Percentiles rank a stretch among this genome's conserved stretches.
phyloP scores from a whole-genome alignment of 2,888 invertebrate genomes.

The Coenonympha glycerion region DNA sequence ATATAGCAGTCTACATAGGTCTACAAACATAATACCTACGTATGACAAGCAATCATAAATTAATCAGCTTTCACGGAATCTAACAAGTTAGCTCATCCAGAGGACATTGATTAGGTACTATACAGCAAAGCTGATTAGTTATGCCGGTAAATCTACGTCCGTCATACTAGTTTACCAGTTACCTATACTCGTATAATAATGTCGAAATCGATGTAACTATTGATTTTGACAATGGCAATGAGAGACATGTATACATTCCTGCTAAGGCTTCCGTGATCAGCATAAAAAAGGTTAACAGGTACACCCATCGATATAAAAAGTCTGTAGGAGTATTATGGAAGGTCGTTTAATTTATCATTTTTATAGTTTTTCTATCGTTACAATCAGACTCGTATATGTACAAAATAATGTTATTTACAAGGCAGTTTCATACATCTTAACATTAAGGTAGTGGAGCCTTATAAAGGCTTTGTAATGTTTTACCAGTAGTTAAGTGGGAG shows the following conservation, averaged over 20 bases:
- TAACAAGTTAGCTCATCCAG: no score
- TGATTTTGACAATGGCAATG: neutral
- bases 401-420: conserved; percentile 26
- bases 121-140: no score
- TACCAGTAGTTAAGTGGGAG: conserved; percentile 25
- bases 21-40: no score
- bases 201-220: no score
- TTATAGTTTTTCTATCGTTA: no score
- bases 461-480: conserved; percentile 10
- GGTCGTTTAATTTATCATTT: conserved; percentile 25
- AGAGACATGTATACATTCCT: neutral
- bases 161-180: no score
- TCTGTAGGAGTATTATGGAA: conserved; percentile 10
- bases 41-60: no score
- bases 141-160: no score
- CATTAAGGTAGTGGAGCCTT: conserved; percentile 7
- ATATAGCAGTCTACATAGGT: no score
- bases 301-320: conserved; percentile 6
- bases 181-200: no score
- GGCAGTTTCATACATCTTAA: conserved; percentile 18
- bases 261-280: neutral
- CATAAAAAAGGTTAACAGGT: conserved; percentile 11
- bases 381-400: conserved; percentile 25
- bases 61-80: no score
- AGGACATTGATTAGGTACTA: no score